Evolutionary conservation across 2,113 vertebrate species (phyloP), one percentile per base, ranked within the genome.

Genomic region (Rhipidura dahli): DNA sequence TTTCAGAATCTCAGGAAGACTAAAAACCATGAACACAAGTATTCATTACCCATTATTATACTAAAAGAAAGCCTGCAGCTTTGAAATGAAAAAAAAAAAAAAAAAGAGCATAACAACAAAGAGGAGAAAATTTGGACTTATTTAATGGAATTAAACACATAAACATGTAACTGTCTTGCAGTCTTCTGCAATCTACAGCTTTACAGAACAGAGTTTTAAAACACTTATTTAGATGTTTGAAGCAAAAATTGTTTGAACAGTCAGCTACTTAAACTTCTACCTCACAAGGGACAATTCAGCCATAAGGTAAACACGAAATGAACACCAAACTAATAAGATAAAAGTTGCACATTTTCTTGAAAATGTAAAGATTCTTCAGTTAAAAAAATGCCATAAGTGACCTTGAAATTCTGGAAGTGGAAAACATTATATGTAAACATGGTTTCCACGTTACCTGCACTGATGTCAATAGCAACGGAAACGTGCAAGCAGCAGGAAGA

Each of bases 401-500:
- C 50, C 40, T 35, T 39, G 30, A 83, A 89, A 83, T 72, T 64
- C 53, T 51, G 44, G 31, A 45, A 56, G 35, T 3, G 5, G 61
- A 72, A 60, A 78, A 53, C 11, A 27, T 2, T 28, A 16, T 11
- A 42, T 11, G 11, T 8, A 57, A 84, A 28, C 24, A 50, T 1
- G 14, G n/a, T 9, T 90, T 54, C 45, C 57, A 45, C 2, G 10
- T 30, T 63, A 45, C 7, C 26, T 45, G 60, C 27, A 26, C 10
- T 15, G 1, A 22, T 8, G 11, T 3, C 16, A 81, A 26, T 10
- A 31, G 73, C 45, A 81, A 69, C 0, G 0, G 51, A 65, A 87
- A 69, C 0, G 1, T 11, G 35, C 12, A 33, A 60, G 33, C 28
- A 63, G 54, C 5, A 7, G 30, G 47, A 82, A 49, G 11, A 50